Base-by-base conservation (phyloP, 2,113 vertebrate species). In the Tyrannus savana region DNA sequence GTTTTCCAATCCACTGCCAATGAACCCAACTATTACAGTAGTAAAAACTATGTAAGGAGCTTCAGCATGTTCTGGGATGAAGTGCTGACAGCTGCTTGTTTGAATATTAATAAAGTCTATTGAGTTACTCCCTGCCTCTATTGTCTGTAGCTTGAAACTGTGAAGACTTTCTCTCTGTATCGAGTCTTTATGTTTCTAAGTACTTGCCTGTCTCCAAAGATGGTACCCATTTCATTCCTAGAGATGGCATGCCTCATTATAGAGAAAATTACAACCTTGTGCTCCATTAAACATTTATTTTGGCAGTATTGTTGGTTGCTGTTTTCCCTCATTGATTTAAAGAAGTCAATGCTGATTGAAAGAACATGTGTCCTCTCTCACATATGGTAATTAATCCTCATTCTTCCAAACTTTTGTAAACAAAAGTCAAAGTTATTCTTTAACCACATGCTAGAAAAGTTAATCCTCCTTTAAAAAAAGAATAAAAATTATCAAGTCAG, bases 61-160 rank as follows among this genome's bases (percentile, higher is more conserved):
- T 95, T 93, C 82, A 84, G 25, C 35, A 47, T 88, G 12, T 78
- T 90, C 72, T 84, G 62, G 49, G 35, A 73, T 94, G 68, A 94
- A 95, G 90, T 93, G 90, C 44, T 96, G 96, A 64, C 92, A 95
- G 93, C 85, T 94, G 88, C 68, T 84, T 90, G 85, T 96, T 89
- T 95, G 93, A 96, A 96, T 96, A 96, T 86, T 96, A 93, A 95
- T 94, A 75, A 87, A 73, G 44, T 71, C 90, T 93, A 78, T 84
- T 80, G 87, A 96, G 68, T 85, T 90, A 55, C 90, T 93, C 46
- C 64, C 63, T 80, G 89, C 35, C 63, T 88, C 42, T 52, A 55
- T 90, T 93, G 59, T 83, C 60, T 95, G 87, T 56, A 68, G 79
- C n/a, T 86, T 74, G 72, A 90, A 93, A 92, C 35, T 33, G 12